Base-by-base conservation (phyloP, 2,113 vertebrate species). In the Dasypus novemcinctus region DNA sequence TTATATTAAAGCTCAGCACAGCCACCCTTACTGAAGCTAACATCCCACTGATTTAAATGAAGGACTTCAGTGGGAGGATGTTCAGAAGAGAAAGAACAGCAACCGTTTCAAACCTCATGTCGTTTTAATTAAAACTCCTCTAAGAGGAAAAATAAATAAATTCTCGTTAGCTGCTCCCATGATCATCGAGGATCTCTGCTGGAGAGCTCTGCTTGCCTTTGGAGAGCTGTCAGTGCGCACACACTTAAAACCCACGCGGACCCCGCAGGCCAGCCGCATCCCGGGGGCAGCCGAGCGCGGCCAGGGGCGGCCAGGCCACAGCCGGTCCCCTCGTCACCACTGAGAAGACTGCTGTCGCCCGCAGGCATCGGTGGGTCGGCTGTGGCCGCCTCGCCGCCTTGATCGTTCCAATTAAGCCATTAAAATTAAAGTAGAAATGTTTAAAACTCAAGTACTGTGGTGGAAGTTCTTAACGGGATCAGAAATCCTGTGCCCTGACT, bases 101-200 rank as follows among this genome's bases (percentile, higher is more conserved):
- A 61, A 74, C 66, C 82, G 49, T 68, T 86, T 93, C 31, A 64
- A 87, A 78, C 27, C 33, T 94, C 41, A 46, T 78, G 46, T 79
- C 43, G 74, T 64, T 96, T 95, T 95, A 87, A 95, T 91, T 87
- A 94, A 91, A 94, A 93, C 79, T 85, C 33, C 79, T 81, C 78
- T 61, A 25, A 76, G 81, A 29, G 68, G 84, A 94, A 41, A 92
- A 78, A 82, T 54, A 54, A 54, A 54, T 54, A 54, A 52, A 46
- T 81, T 11, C 18, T 64, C 57, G 74, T 38, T 31, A 49, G 69
- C 71, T 75, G 66, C 20, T 72, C 76, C 27, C 79, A 4, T 31
- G 41, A 23, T 52, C 46, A 15, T 78, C 10, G 29, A 74, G 25
- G 69, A 74, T 15, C 41, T 43, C 87, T 1, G 2, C 0, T 68